Percentiles rank a stretch among this genome's conserved stretches.
Conservation (phyloP, 2,888 invertebrate genomes). For the Eledona agricola region DNA sequence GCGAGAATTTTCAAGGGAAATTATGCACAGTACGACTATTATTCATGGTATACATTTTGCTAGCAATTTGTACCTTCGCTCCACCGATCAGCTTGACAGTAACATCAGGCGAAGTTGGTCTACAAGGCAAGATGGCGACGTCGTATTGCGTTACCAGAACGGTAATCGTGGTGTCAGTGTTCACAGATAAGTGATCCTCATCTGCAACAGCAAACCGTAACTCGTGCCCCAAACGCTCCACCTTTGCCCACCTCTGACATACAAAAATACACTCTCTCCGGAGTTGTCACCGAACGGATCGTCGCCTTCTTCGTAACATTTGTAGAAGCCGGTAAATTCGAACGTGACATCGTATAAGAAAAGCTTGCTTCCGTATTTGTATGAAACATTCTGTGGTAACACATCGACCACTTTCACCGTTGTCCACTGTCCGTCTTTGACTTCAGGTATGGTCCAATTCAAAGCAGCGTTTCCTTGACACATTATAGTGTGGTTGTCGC, state of each 20-base stretch:
- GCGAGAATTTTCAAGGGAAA: slow-evolving; percentile 11
- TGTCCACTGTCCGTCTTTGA: slow-evolving; percentile 20
- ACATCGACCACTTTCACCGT: slow-evolving; percentile 44
- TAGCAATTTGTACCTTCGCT: slow-evolving; percentile 26
- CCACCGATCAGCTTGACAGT: slow-evolving; percentile 60
- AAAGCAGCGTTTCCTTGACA: slow-evolving; percentile 63
- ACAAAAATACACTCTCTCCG: slow-evolving; percentile 65
- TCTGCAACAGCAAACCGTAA: slow-evolving; percentile 63
- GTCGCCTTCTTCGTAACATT: slow-evolving; percentile 58
- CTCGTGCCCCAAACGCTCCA: slow-evolving; percentile 9
- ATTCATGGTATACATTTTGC: too few species aligned
- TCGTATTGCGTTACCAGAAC: slow-evolving; percentile 58
- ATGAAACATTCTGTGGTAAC: slow-evolving; percentile 38
- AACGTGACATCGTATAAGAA: slow-evolving; percentile 56
- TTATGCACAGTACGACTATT: too few species aligned
- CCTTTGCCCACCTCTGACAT: slow-evolving; percentile 66
- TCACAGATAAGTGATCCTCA: slow-evolving; percentile 61
- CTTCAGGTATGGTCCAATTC: slow-evolving; percentile 56
- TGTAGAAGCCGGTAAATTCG: slow-evolving; percentile 59
- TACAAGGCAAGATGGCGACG: slow-evolving; percentile 68
- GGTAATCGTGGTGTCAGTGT: slow-evolving; percentile 48
- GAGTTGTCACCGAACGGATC: slow-evolving; percentile 55
- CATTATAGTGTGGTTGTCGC: slow-evolving; percentile 58
- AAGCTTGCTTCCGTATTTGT: slow-evolving; percentile 62
- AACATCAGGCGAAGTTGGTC: slow-evolving; percentile 69